Evolutionary conservation across 2,888 invertebrate species (phyloP).

Genomic region (Malthinus flaveolus): DNA sequence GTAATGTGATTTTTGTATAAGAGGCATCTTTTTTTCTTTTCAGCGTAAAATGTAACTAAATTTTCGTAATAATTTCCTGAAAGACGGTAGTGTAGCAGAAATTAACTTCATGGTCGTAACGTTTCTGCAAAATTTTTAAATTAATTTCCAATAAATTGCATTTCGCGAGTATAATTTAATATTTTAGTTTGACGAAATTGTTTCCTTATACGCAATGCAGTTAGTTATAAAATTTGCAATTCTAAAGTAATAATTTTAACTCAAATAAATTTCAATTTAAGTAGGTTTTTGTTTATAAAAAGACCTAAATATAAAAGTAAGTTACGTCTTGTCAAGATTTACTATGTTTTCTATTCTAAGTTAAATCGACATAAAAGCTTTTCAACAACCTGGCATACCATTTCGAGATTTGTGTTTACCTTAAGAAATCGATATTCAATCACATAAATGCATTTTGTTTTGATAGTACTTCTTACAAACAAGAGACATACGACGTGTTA

Average conservation of each 20-base stretch:
- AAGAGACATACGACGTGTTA: slow-evolving; percentile 13
- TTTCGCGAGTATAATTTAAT: slow-evolving; percentile 25
- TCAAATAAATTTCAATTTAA: neutral
- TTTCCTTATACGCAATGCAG: slow-evolving; percentile 8
- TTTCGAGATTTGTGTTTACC: slow-evolving; percentile 20
- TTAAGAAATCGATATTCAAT: slow-evolving; percentile 31
- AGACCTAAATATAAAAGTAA: slow-evolving; percentile 8
- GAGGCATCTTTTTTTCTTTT: slow-evolving; percentile 7
- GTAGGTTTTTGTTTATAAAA: slow-evolving; percentile 1
- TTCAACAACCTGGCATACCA: slow-evolving; percentile 17
- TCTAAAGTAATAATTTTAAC: neutral
- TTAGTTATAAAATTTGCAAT: neutral
- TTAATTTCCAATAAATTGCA: slow-evolving; percentile 30
- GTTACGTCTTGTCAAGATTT: slow-evolving; percentile 10
- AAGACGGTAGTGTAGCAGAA: slow-evolving; percentile 21
- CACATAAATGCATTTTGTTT: slow-evolving; percentile 28
- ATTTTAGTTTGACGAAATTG: slow-evolving; percentile 24
- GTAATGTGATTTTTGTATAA: slow-evolving; percentile 3
- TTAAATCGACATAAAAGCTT: slow-evolving; percentile 21
- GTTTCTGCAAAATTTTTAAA: slow-evolving; percentile 26
- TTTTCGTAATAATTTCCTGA: slow-evolving; percentile 29
- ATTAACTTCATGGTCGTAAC: slow-evolving; percentile 25
- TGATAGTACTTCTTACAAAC: slow-evolving; percentile 19
- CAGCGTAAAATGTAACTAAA: slow-evolving; percentile 21
- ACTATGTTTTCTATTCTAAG: slow-evolving; percentile 15